Evolutionary conservation across 2,113 vertebrate genomes (phyloP).

Genomic region (Oryzias javanicus): DNA sequence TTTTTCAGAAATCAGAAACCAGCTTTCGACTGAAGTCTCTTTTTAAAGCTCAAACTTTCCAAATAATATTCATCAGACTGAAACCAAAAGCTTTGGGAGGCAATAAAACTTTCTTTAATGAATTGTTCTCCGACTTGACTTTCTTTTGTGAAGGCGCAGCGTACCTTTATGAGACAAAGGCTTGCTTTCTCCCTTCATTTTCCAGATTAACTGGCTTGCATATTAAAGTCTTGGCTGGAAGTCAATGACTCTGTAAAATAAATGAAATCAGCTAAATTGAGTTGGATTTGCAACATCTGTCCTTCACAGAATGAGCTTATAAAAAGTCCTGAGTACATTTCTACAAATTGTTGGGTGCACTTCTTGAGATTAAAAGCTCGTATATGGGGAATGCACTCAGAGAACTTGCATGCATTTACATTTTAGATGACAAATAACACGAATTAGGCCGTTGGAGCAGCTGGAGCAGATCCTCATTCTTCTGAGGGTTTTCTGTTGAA

Average conservation of each 20-base stretch:
- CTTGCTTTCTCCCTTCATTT: slow-evolving; percentile 47
- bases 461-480: background rate
- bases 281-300: slow-evolving; percentile 49
- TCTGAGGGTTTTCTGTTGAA: too few relatives aligned
- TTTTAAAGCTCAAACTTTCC: background rate
- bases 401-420: slow-evolving; percentile 8
- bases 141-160: slow-evolving; percentile 42
- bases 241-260: slow-evolving; percentile 58
- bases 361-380: slow-evolving; percentile 50
- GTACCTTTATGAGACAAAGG: slow-evolving; percentile 54
- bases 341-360: slow-evolving; percentile 43
- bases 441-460: background rate
- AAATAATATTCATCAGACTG: slow-evolving; percentile 22
- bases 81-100: slow-evolving; percentile 14
- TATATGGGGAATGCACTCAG: slow-evolving; percentile 8
- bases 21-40: too few relatives aligned
- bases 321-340: slow-evolving; percentile 48
- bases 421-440: slow-evolving; percentile 3
- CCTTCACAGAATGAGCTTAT: slow-evolving; percentile 49
- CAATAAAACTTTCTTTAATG: slow-evolving; percentile 39
- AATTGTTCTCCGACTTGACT: slow-evolving; percentile 51
- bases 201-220: slow-evolving; percentile 54
- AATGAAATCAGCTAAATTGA: slow-evolving; percentile 62
- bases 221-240: slow-evolving; percentile 51
- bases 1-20: too few relatives aligned